Evolutionary conservation across 2,113 vertebrate species (phyloP).

Genomic region (Anarrhichthys ocellatus): DNA sequence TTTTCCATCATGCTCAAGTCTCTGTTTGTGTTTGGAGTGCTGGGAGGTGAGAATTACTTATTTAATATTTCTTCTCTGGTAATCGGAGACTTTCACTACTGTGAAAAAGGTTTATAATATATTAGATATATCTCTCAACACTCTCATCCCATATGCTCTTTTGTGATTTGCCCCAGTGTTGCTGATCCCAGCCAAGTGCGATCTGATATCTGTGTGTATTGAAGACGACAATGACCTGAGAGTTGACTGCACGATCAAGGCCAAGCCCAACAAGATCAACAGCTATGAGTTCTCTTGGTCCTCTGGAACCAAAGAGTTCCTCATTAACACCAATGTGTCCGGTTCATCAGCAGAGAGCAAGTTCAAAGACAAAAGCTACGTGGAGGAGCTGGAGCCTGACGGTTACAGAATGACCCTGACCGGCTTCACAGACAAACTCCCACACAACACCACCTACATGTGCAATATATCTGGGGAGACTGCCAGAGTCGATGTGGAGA

Average conservation of each 20-base stretch:
- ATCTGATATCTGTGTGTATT: slow-evolving; percentile 73
- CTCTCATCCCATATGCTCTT: neutral
- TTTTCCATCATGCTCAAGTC: slow-evolving; percentile 70
- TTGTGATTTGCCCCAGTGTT: slow-evolving; percentile 62
- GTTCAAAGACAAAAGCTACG: slow-evolving; percentile 73
- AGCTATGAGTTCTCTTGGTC: slow-evolving; percentile 83
- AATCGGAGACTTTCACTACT: neutral
- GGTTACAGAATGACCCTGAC: slow-evolving; percentile 77
- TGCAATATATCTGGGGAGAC: slow-evolving; percentile 71
- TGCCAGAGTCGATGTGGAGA: slow-evolving; percentile 62
- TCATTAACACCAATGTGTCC: slow-evolving; percentile 83
- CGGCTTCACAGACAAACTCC: slow-evolving; percentile 56
- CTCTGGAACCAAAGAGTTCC: slow-evolving; percentile 63
- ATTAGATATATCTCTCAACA: neutral
- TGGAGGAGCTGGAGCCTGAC: slow-evolving; percentile 66
- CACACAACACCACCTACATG: slow-evolving; percentile 81
- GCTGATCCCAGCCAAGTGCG: slow-evolving; percentile 67
- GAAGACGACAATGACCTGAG: slow-evolving; percentile 80
- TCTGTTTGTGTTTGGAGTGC: slow-evolving; percentile 67
- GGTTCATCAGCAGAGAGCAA: slow-evolving; percentile 61
- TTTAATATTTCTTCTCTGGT: neutral
- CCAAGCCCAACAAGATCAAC: slow-evolving; percentile 65
- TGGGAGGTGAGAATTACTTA: slow-evolving; percentile 70
- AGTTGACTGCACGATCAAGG: slow-evolving; percentile 77
- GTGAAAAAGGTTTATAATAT: neutral